Conservation (phyloP, 2,113 vertebrate species). For the Cinclus mexicanus region DNA sequence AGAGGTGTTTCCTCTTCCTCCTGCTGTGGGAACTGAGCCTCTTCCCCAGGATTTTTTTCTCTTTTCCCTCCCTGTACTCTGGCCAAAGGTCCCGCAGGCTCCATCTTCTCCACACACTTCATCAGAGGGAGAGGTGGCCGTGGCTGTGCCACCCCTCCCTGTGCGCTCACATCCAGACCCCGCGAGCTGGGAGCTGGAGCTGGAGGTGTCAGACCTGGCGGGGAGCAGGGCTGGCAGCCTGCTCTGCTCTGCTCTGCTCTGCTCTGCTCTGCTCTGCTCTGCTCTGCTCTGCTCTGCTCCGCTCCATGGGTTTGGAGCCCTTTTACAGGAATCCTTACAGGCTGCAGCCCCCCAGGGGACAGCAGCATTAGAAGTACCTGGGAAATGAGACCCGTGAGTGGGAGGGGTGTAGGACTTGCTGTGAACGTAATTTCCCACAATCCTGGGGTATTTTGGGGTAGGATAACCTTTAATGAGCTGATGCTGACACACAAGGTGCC, state of each 20-base stretch:
- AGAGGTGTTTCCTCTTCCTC: background rate
- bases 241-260: background rate
- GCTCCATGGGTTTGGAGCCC: background rate
- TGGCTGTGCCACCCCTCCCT: background rate
- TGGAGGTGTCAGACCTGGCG: constrained; percentile 44
- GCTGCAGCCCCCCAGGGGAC: background rate
- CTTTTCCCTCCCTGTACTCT: background rate
- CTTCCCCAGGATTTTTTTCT: background rate
- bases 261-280: background rate
- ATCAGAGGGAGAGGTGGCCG: background rate
- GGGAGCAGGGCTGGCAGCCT: constrained; percentile 27
- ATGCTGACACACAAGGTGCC: background rate
- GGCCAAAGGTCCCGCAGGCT: background rate
- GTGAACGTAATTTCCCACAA: background rate
- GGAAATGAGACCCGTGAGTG: background rate
- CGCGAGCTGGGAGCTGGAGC: background rate
- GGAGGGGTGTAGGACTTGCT: background rate
- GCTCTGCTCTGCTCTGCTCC: background rate
- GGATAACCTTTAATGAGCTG: background rate
- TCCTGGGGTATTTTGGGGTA: background rate
- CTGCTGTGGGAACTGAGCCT: background rate
- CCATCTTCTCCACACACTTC: background rate
- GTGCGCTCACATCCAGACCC: background rate
- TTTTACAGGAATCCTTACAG: constrained; percentile 23
- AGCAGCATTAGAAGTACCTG: background rate